A percentile compares a stretch with the other conserved stretches of the same genome.
Conservation (phyloP, 2,888 invertebrate genomes). For the Melieria crassipennis region DNA sequence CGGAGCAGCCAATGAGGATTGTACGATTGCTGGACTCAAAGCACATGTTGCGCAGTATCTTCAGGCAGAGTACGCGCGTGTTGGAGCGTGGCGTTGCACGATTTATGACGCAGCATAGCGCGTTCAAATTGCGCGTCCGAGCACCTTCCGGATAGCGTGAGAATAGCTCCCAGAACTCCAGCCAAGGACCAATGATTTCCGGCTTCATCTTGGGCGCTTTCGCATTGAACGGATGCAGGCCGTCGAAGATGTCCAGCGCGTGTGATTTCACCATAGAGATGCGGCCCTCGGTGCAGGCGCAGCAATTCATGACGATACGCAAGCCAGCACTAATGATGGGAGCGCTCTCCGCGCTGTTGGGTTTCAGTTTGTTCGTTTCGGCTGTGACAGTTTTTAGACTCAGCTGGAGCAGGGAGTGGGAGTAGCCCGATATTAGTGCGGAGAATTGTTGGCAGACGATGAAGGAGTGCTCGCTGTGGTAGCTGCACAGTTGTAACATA, state of each 20-base stretch:
- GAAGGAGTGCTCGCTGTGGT: conserved; percentile 60
- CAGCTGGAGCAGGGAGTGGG: conserved; percentile 58
- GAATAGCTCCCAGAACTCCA: conserved; percentile 61
- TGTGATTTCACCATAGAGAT: conserved; percentile 56
- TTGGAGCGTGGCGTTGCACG: conserved; percentile 42
- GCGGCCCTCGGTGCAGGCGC: conserved; percentile 62
- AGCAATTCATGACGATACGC: conserved; percentile 60
- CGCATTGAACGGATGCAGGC: conserved; percentile 54
- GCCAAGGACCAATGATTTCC: conserved; percentile 54
- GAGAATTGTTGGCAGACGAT: conserved; percentile 60
- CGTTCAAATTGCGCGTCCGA: conserved; percentile 51
- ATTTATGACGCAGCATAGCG: conserved; percentile 51
- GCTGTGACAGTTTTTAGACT: conserved; percentile 52
- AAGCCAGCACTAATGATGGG: conserved; percentile 50
- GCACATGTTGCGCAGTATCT: conserved; percentile 62
- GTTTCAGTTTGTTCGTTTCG: conserved; percentile 57
- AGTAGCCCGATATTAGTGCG: conserved; percentile 45
- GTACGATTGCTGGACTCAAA: conserved; percentile 57
- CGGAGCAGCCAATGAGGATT: conserved; percentile 51
- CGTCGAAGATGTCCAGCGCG: conserved; percentile 57
- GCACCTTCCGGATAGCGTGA: conserved; percentile 60
- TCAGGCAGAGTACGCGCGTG: conserved; percentile 52
- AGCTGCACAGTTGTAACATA: conserved; percentile 51
- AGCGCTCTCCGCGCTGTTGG: conserved; percentile 41
- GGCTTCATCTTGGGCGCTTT: conserved; percentile 51